Percentiles rank a stretch among this genome's conserved stretches.
These are phyloP conservation scores for Cyrtodaria siliqua DNA, from an alignment of 2,888 invertebrate genomes.

Conservation along the genomic window DNA sequence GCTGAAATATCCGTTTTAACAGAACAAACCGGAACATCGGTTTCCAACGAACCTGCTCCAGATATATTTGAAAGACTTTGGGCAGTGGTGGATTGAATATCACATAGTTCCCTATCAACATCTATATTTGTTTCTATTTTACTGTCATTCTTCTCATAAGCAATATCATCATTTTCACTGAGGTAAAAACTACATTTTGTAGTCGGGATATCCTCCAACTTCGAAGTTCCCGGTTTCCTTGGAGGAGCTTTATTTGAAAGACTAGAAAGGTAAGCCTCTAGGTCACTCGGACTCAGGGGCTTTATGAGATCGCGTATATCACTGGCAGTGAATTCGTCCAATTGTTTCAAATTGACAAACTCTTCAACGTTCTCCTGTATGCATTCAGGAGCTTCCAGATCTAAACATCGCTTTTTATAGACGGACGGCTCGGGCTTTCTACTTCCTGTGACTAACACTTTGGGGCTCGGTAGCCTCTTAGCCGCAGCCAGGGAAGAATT, in stretches of 20 bases:
- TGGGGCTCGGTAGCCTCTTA: conserved; percentile 73
- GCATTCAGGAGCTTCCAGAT: conserved; percentile 54
- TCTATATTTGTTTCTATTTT: conserved; percentile 1
- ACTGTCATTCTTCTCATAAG: conserved; percentile 5
- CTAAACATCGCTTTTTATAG: conserved; percentile 70
- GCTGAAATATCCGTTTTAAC: no score
- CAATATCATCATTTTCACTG: conserved; percentile 53
- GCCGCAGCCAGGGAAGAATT: conserved; percentile 36
- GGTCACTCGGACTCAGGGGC: conserved; percentile 77
- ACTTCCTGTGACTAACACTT: conserved; percentile 74
- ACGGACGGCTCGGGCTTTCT: conserved; percentile 54
- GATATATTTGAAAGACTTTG: conserved; percentile 51
- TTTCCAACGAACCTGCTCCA: no score
- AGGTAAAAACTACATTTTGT: conserved; percentile 76
- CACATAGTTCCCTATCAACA: no score
- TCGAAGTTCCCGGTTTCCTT: conserved; percentile 37
- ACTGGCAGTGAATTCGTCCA: conserved; percentile 46
- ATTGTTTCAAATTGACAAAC: conserved; percentile 30
- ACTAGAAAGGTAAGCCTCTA: conserved; percentile 78
- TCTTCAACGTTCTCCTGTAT: conserved; percentile 27
- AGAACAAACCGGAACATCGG: no score
- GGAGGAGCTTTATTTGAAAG: conserved; percentile 65
- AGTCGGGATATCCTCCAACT: conserved; percentile 63
- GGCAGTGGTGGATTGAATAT: conserved; percentile 9
- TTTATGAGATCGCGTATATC: conserved; percentile 65